These are phyloP conservation scores for Chrysogorgia sp. DNA, from an alignment of 92 coral and sea anemone species.

Conservation along the genomic window DNA sequence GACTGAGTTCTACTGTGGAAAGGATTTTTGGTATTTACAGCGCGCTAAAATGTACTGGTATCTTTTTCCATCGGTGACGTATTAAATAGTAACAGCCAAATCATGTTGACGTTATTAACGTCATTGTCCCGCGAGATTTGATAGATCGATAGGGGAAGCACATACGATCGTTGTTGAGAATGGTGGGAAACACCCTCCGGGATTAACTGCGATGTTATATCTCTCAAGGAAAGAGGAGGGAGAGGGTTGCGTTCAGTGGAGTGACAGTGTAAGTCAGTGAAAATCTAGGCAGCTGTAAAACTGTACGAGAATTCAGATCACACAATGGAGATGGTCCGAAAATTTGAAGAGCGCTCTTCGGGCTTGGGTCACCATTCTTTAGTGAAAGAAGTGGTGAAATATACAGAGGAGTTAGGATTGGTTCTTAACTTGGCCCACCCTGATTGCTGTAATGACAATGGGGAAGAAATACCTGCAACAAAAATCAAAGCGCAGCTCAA, in stretches of 20 bases:
- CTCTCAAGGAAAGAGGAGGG: conserved; percentile 44
- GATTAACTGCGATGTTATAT: conserved; percentile 11
- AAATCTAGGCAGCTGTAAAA: conserved; percentile 53
- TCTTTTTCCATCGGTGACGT: no score
- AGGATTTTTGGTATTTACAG: no score
- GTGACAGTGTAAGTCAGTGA: conserved; percentile 42
- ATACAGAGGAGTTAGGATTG: background rate
- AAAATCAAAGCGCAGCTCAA: conserved; percentile 12
- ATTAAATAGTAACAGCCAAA: no score
- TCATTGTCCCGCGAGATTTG: no score
- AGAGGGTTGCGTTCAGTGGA: conserved; percentile 55
- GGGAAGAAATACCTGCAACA: conserved; percentile 21
- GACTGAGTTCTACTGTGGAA: no score
- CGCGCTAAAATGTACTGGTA: no score
- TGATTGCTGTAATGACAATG: conserved; percentile 6
- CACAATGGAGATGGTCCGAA: conserved; percentile 49
- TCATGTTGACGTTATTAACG: no score
- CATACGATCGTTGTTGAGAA: no score
- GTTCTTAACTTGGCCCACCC: background rate
- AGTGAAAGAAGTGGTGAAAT: background rate
- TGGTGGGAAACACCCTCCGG: conserved; percentile 4
- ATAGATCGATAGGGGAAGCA: no score
- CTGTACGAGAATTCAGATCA: conserved; percentile 53
- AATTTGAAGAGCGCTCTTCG: conserved; percentile 23
- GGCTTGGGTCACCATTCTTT: conserved; percentile 8